Percentiles rank a stretch among this genome's conserved stretches.
These are phyloP conservation scores for Ctenicera cuprea DNA, from an alignment of 2,888 invertebrate genomes.

Conservation along the genomic window DNA sequence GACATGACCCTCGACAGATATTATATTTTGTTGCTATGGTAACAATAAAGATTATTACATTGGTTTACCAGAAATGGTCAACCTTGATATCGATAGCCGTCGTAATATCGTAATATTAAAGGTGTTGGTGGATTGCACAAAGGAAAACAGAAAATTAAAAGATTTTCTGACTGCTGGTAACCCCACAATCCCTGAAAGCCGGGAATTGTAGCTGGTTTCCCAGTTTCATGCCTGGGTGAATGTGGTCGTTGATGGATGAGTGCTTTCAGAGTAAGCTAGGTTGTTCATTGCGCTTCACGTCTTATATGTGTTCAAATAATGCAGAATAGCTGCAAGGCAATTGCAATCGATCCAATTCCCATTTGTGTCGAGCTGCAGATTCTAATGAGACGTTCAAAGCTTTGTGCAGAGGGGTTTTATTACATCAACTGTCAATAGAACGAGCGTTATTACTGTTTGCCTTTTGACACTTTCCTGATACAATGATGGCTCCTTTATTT, in stretches of 20 bases:
- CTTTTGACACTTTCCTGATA: slow-evolving; percentile 34
- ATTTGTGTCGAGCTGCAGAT: slow-evolving; percentile 31
- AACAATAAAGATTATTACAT: too few relatives aligned
- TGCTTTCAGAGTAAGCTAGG: slow-evolving; percentile 6
- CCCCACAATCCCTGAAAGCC: slow-evolving; percentile 4
- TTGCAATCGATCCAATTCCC: slow-evolving; percentile 34
- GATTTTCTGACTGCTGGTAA: not conserved
- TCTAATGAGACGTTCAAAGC: slow-evolving; percentile 36
- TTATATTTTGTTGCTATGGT: too few relatives aligned
- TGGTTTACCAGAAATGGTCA: too few relatives aligned
- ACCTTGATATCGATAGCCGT: too few relatives aligned
- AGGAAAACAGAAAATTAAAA: not conserved
- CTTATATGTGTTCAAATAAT: slow-evolving; percentile 32
- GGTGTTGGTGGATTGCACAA: not conserved
- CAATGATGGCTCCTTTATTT: slow-evolving; percentile 11
- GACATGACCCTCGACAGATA: too few relatives aligned
- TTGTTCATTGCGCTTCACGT: slow-evolving; percentile 32
- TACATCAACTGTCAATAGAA: slow-evolving; percentile 44
- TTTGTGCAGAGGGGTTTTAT: slow-evolving; percentile 33
- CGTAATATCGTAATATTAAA: too few relatives aligned
- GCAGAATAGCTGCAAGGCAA: slow-evolving; percentile 36
- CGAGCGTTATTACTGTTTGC: slow-evolving; percentile 31
- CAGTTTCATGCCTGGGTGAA: slow-evolving; percentile 24
- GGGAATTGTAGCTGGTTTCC: slow-evolving; percentile 14
- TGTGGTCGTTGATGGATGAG: slow-evolving; percentile 31